Conservation (phyloP, 64 coral and sea anemone genomes). For the Anthopleura sola region DNA sequence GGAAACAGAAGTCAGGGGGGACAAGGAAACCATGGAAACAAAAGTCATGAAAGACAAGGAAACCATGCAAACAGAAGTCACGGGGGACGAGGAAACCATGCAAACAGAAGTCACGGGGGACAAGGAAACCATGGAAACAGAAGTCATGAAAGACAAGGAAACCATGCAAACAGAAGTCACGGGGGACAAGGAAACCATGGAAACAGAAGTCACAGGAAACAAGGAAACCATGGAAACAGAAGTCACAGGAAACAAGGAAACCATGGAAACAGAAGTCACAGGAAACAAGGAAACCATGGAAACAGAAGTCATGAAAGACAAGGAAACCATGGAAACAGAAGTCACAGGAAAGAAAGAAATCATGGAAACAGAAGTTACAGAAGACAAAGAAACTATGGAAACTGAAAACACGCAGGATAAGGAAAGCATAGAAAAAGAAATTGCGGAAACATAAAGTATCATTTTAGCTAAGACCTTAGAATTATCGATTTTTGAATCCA, state of each 20-base stretch:
- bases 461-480: too few relatives aligned
- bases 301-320: too few relatives aligned
- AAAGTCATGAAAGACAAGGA: background rate
- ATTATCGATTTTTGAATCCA: too few relatives aligned
- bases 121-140: constrained; percentile 1
- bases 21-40: background rate
- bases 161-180: background rate
- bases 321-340: too few relatives aligned
- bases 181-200: background rate
- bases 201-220: background rate
- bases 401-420: background rate
- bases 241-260: too few relatives aligned
- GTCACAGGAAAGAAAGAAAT: background rate
- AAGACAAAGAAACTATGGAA: background rate
- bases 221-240: too few relatives aligned
- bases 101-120: background rate
- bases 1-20: background rate
- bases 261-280: too few relatives aligned
- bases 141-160: background rate
- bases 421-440: background rate
- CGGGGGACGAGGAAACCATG: background rate
- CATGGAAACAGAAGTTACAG: background rate
- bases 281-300: too few relatives aligned
- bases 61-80: background rate
- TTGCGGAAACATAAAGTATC: too few relatives aligned